A percentile compares a stretch with the other conserved stretches of the same genome.
Evolutionary conservation across 2,888 invertebrate genomes (phyloP).

Genomic region (Frankliniella fusca): DNA sequence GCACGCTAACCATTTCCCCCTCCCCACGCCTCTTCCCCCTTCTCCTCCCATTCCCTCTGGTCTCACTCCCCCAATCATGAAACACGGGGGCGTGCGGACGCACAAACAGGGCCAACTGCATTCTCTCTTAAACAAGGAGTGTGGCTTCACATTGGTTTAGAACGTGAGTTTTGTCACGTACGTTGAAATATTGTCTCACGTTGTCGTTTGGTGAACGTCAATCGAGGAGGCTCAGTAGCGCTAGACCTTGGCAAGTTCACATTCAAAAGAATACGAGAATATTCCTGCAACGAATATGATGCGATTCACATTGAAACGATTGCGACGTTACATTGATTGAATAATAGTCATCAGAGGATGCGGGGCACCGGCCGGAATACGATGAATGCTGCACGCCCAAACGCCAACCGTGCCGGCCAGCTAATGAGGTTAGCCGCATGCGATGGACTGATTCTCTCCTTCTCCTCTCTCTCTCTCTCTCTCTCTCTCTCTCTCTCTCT

Average conservation of each 20-base stretch:
- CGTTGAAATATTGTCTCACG: too few species aligned
- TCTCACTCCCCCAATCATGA: neutral
- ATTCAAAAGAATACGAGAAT: too few species aligned
- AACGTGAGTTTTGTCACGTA: too few species aligned
- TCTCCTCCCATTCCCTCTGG: neutral
- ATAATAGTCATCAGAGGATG: too few species aligned
- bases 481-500: neutral
- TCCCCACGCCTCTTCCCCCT: neutral
- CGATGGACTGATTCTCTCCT: neutral
- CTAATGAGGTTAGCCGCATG: neutral
- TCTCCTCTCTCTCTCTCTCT: neutral
- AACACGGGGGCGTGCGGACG: neutral
- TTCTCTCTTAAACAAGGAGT: too few species aligned
- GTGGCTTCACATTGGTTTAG: too few species aligned
- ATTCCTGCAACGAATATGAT: too few species aligned
- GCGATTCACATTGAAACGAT: too few species aligned
- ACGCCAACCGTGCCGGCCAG: neutral
- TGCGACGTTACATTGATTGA: too few species aligned
- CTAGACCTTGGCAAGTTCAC: too few species aligned
- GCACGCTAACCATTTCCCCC: neutral
- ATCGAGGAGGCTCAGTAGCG: too few species aligned
- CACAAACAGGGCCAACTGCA: neutral
- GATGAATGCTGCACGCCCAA: neutral
- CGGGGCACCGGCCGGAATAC: neutral
- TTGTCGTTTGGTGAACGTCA: too few species aligned